phyloP scores from a whole-genome alignment of 2,888 invertebrate species.

The Beris chalybata region DNA sequence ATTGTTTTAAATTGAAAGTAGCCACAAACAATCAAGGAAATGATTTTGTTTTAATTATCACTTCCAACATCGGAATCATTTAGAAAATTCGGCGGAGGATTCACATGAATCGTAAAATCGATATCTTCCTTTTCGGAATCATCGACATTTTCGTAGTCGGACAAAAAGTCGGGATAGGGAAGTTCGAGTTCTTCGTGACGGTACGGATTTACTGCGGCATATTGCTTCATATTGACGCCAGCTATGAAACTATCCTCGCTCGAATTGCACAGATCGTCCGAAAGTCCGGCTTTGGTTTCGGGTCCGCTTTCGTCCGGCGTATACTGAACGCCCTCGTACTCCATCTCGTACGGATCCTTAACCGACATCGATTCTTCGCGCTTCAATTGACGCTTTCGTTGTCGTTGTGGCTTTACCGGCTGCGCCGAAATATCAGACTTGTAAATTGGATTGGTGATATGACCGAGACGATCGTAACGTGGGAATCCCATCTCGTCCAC shows the following conservation, averaged over 20 bases:
- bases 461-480: constrained; percentile 63
- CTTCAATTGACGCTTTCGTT: constrained; percentile 53
- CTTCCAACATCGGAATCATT: constrained; percentile 69
- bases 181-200: constrained; percentile 57
- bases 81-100: constrained; percentile 73
- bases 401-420: constrained; percentile 57
- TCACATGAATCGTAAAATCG: constrained; percentile 66
- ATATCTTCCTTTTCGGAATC: constrained; percentile 70
- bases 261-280: constrained; percentile 55
- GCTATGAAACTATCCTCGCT: constrained; percentile 53
- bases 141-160: constrained; percentile 59
- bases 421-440: constrained; percentile 46
- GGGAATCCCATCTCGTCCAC: constrained; percentile 70
- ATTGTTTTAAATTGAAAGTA: neutral
- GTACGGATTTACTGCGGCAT: constrained; percentile 38
- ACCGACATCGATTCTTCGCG: constrained; percentile 51
- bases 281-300: constrained; percentile 52
- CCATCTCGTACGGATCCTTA: constrained; percentile 38
- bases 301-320: constrained; percentile 49
- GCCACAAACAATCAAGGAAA: neutral
- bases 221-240: constrained; percentile 41
- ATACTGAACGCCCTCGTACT: constrained; percentile 41
- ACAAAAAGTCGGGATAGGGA: constrained; percentile 57
- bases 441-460: constrained; percentile 56
- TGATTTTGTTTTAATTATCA: constrained; percentile 45